Conservation (phyloP, 2,888 invertebrate genomes). For the Hecatera dysodea region DNA sequence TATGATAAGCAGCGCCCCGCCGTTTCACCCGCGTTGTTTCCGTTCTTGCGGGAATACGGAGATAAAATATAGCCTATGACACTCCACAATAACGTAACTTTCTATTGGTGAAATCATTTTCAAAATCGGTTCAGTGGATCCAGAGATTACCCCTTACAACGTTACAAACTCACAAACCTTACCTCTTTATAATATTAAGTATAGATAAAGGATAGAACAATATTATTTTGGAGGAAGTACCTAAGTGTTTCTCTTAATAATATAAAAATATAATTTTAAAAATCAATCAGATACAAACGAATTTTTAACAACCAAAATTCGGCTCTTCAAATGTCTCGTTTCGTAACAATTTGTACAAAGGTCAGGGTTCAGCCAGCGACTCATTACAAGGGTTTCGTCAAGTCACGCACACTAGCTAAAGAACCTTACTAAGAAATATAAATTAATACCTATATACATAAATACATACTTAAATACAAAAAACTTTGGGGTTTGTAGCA, state of each 20-base stretch:
- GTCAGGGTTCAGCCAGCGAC: slow-evolving; percentile 28
- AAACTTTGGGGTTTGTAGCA: not conserved
- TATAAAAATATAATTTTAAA: not conserved
- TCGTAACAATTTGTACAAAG: slow-evolving; percentile 20
- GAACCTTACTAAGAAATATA: not conserved
- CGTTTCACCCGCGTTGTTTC: no score
- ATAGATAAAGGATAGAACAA: no score
- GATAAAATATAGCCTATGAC: no score
- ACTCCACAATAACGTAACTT: no score
- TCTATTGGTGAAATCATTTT: no score
- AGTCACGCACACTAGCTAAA: slow-evolving; percentile 32
- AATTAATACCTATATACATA: not conserved
- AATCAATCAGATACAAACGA: not conserved
- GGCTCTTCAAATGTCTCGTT: not conserved
- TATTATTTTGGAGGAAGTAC: not conserved
- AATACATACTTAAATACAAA: not conserved
- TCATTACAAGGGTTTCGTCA: slow-evolving; percentile 20
- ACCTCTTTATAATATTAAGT: no score
- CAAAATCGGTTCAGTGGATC: no score
- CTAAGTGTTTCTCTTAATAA: not conserved
- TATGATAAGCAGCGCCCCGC: no score
- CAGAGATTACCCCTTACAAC: no score
- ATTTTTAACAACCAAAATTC: not conserved
- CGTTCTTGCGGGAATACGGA: no score
- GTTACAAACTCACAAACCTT: no score